Base-by-base conservation (phyloP, 2,888 invertebrate species). In the Scaptomyza flava region DNA sequence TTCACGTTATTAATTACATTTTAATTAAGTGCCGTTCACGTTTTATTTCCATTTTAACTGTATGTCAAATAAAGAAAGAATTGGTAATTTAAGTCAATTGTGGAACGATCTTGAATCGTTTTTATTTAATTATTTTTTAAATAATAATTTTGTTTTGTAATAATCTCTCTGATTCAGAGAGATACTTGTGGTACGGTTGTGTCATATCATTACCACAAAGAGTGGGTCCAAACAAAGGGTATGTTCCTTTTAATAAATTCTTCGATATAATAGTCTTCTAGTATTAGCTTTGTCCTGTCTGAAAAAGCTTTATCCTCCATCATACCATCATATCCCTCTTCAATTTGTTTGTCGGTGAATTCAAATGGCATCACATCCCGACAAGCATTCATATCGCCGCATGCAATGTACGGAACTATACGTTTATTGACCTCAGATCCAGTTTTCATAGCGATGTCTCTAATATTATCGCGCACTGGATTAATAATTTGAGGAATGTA, bases 381-480 rank as follows among this genome's bases (percentile, higher is more conserved):
- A 3, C 6, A 41, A 0, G 72, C 86, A 38, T 79, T 79, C 27
- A 99, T 93, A 92, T 99, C 99, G 0, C 99, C 99, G 92, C 99
- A 99, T 0, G 97, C 97, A 75, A 99, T 94, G 90, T 99, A 99
- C 0, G 98, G 98, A 50, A 99, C 96, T 69, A 99, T 94, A 38
- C 95, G 93, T 69, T 95, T 93, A 91, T 98, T 98, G 0, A 95
- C 93, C 11, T 94, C 96, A 4, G 92, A 92, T 20, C 94, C 94
- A 38, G 98, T 94, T 63, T 95, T 93, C 81, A 95, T 94, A 72
- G 96, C 95, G 23, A 97, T 94, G 84, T 95, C 94, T 87, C 96
- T 94, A 34, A 95, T 93, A 79, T 96, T 79, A 46, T 97, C 96
- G 53, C 98, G 93, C 65, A 97, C 93, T 7, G 98, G 97, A 90